phyloP scores from a whole-genome alignment of 2,113 vertebrate genomes.

The Ammodytes dubius region DNA sequence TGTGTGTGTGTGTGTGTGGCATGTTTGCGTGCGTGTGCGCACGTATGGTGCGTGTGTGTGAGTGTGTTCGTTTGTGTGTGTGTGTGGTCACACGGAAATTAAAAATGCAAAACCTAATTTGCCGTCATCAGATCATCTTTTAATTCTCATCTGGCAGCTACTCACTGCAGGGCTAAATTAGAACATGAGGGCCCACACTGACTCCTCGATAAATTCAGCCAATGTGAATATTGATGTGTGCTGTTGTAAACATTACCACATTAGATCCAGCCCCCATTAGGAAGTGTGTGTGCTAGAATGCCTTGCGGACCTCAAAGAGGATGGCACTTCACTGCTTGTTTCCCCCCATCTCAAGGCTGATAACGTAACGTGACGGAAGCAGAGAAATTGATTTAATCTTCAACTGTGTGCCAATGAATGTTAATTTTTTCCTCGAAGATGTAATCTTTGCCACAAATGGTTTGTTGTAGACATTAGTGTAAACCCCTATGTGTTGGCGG shows the following conservation, averaged over 20 bases:
- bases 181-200: conserved; percentile 20
- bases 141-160: conserved; percentile 28
- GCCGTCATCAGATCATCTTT: conserved; percentile 49
- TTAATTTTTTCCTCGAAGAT: conserved; percentile 82
- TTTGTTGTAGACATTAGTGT: conserved; percentile 73
- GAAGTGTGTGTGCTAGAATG: conserved; percentile 58
- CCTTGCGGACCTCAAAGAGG: conserved; percentile 66
- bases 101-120: conserved; percentile 36
- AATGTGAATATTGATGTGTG: conserved; percentile 60
- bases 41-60: too few relatives aligned
- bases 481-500: conserved; percentile 64
- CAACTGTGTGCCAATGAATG: conserved; percentile 73
- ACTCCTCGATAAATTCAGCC: conserved; percentile 51
- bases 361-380: conserved; percentile 79
- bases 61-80: background rate
- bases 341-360: conserved; percentile 73
- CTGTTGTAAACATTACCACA: conserved; percentile 64
- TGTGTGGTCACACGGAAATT: conserved; percentile 23
- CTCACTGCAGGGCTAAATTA: conserved; percentile 48
- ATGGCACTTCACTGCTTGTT: conserved; percentile 76
- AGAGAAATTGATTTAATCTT: conserved; percentile 81
- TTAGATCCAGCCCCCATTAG: conserved; percentile 54
- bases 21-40: too few relatives aligned
- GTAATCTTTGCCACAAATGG: conserved; percentile 73
- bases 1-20: too few relatives aligned